Conservation (phyloP, 2,113 vertebrate genomes). For the Pollimyrus isidori region DNA sequence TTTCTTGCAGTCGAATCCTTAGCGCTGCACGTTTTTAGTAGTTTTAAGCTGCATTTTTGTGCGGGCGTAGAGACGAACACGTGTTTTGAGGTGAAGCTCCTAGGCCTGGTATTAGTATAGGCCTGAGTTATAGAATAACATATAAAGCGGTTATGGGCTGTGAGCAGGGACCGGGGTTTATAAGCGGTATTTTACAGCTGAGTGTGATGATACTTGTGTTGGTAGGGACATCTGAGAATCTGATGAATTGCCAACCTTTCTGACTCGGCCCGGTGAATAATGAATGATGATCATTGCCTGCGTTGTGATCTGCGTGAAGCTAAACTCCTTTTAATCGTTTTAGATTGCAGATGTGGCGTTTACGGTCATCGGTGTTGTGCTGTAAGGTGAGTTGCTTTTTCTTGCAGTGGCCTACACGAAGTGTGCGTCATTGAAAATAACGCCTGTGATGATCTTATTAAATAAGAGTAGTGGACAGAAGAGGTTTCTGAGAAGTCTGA, state of each 20-base stretch:
- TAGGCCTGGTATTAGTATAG: neutral
- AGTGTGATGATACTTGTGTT: constrained; percentile 20
- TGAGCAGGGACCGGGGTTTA: too few species aligned
- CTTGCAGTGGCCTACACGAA: neutral
- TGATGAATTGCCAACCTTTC: constrained; percentile 22
- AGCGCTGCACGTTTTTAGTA: neutral
- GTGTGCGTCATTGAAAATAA: neutral
- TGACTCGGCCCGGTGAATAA: neutral
- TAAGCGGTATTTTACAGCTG: neutral
- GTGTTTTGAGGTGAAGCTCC: neutral
- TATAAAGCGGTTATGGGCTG: neutral
- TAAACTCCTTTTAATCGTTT: neutral
- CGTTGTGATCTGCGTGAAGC: neutral
- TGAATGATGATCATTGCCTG: neutral
- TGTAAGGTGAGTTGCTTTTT: neutral
- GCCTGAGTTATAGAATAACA: neutral
- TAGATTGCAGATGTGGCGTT: neutral
- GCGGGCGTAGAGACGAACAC: neutral
- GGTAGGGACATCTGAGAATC: constrained; percentile 24
- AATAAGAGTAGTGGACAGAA: constrained; percentile 26
- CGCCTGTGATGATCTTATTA: constrained; percentile 9
- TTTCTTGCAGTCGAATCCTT: neutral
- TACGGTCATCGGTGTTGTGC: neutral
- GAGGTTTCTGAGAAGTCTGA: constrained; percentile 1
- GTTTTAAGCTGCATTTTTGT: neutral